These are phyloP conservation scores for Antheraea mylitta DNA, from an alignment of 1,140 invertebrate species.

Conservation along the genomic window DNA sequence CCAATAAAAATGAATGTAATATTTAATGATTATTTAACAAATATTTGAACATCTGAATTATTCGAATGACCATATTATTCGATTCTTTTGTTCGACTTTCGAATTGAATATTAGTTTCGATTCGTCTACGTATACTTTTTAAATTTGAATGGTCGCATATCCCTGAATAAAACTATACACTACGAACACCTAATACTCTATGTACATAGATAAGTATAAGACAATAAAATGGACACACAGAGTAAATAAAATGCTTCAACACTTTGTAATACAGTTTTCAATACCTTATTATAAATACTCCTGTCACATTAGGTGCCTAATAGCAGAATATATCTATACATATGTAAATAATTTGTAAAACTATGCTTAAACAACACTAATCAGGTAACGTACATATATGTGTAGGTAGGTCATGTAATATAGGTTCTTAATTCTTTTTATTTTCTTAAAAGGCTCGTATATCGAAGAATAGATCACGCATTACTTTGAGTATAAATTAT, in stretches of 20 bases:
- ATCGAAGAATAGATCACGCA: no score
- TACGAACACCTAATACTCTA: not conserved
- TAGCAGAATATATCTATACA: no score
- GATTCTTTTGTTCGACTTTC: no score
- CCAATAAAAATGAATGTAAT: no score
- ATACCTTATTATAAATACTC: not conserved
- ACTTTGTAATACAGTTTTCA: not conserved
- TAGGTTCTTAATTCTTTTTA: not conserved
- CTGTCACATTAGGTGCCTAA: not conserved
- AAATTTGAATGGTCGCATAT: no score
- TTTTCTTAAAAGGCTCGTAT: no score
- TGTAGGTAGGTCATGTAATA: not conserved
- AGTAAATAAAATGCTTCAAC: not conserved
- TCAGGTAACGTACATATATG: not conserved
- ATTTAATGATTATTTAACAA: no score
- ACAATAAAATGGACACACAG: not conserved
- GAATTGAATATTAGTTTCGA: no score
- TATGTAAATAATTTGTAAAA: slow-evolving; percentile 2
- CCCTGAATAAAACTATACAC: not conserved
- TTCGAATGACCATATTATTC: no score
- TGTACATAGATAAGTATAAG: not conserved
- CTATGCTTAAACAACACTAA: not conserved
- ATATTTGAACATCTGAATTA: no score
- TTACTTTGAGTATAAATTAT: no score
- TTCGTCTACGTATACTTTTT: no score